Evolutionary conservation across 92 coral and sea anemone genomes (phyloP).

Genomic region (Actinostola sp.): DNA sequence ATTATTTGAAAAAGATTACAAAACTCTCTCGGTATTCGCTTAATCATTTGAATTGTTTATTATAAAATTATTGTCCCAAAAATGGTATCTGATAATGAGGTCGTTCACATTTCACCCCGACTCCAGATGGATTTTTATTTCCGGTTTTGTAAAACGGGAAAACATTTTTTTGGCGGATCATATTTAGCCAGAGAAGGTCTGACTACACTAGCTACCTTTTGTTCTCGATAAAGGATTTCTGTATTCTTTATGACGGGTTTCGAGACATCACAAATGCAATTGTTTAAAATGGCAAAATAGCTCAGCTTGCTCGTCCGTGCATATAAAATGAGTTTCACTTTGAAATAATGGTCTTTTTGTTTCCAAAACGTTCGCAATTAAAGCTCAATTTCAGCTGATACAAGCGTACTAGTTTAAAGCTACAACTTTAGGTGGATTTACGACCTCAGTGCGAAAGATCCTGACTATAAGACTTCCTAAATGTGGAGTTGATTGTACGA

Average conservation of each 20-base stretch:
- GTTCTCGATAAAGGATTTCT: not conserved
- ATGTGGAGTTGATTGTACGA: constrained; percentile 2
- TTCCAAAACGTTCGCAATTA: not conserved
- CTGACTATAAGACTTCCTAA: not conserved
- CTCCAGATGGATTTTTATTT: constrained; percentile 15
- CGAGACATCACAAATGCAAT: not conserved
- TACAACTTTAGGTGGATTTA: not conserved
- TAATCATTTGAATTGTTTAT: not conserved
- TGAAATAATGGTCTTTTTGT: constrained; percentile 14
- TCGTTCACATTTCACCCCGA: not conserved
- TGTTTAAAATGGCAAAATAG: constrained; percentile 7
- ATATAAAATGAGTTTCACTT: constrained; percentile 40
- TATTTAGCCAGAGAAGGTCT: not conserved
- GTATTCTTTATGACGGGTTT: not conserved
- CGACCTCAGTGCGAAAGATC: not conserved
- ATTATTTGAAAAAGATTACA: too few relatives aligned
- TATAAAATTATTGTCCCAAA: not conserved
- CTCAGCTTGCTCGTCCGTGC: constrained; percentile 36
- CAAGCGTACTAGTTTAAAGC: not conserved
- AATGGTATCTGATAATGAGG: not conserved
- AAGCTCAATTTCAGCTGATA: constrained; percentile 9
- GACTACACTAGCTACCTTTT: not conserved
- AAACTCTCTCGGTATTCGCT: too few relatives aligned
- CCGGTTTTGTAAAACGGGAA: constrained; percentile 15
- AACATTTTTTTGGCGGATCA: not conserved